Percentiles rank a stretch among this genome's conserved stretches.
Conservation (phyloP, 2,888 invertebrate species). For the Drosophila longiperda region DNA sequence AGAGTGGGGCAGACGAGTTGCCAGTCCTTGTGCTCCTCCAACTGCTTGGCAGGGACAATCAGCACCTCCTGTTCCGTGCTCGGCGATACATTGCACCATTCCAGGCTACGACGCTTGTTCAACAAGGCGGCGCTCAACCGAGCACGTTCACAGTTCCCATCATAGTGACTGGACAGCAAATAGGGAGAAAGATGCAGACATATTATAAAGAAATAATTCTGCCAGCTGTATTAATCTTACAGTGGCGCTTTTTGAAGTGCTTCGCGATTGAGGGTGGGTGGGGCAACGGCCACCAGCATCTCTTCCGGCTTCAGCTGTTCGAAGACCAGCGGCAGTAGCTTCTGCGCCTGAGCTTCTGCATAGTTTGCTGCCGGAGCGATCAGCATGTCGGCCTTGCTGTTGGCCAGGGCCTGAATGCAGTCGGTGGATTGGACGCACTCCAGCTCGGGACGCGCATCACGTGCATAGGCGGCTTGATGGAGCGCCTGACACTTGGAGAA, state of each 20-base stretch:
- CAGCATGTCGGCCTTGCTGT: slow-evolving; percentile 78
- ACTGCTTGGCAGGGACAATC: slow-evolving; percentile 78
- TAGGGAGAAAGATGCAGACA: neutral
- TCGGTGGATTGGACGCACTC: slow-evolving; percentile 90
- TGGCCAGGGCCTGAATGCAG: slow-evolving; percentile 78
- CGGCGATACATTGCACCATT: slow-evolving; percentile 72
- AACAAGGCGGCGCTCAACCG: slow-evolving; percentile 81
- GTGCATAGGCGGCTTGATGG: slow-evolving; percentile 89
- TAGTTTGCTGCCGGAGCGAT: slow-evolving; percentile 67
- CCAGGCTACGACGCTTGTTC: slow-evolving; percentile 79
- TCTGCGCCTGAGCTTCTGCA: slow-evolving; percentile 69
- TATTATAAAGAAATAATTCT: neutral
- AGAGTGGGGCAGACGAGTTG: slow-evolving; percentile 83
- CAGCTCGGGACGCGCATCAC: slow-evolving; percentile 92
- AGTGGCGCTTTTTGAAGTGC: slow-evolving; percentile 75
- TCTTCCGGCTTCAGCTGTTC: slow-evolving; percentile 77
- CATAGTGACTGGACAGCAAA: slow-evolving; percentile 73
- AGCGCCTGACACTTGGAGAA: slow-evolving; percentile 91
- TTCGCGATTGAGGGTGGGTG: slow-evolving; percentile 73
- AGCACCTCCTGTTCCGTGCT: slow-evolving; percentile 72
- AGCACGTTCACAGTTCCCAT: slow-evolving; percentile 76
- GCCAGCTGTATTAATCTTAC: slow-evolving; percentile 65
- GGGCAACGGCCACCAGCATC: slow-evolving; percentile 82
- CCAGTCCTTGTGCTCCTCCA: slow-evolving; percentile 80
- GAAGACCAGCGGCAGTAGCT: slow-evolving; percentile 81